Percentiles rank a stretch among this genome's conserved stretches.
Conservation (phyloP, 2,888 invertebrate species). For the Apodemia hepburni region DNA sequence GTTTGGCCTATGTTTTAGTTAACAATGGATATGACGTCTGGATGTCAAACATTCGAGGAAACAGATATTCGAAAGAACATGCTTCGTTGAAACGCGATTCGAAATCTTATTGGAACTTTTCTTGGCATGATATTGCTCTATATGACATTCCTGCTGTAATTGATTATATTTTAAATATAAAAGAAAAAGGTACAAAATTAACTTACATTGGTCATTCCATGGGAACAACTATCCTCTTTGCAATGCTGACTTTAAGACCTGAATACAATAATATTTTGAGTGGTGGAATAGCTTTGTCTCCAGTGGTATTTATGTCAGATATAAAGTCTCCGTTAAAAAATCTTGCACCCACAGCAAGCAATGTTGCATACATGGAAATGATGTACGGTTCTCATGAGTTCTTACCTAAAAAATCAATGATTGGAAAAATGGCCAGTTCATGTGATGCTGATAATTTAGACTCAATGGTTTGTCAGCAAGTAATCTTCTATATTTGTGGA, state of each 20-base stretch:
- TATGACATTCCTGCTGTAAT: constrained; percentile 93
- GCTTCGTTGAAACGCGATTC: constrained; percentile 72
- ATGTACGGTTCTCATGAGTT: constrained; percentile 86
- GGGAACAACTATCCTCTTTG: constrained; percentile 90
- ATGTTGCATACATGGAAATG: constrained; percentile 80
- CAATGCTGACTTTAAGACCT: constrained; percentile 83
- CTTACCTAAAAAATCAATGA: constrained; percentile 81
- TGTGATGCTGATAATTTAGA: constrained; percentile 77
- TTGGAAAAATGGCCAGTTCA: constrained; percentile 78
- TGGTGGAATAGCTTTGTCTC: constrained; percentile 84
- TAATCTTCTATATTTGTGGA: constrained; percentile 86
- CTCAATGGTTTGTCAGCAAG: constrained; percentile 83
- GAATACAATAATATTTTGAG: constrained; percentile 83
- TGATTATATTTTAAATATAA: constrained; percentile 77
- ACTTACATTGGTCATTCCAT: constrained; percentile 95
- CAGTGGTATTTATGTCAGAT: constrained; percentile 83
- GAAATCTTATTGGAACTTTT: constrained; percentile 85
- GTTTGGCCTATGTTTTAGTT: constrained; percentile 83
- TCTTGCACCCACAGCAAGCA: constrained; percentile 82
- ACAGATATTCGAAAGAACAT: constrained; percentile 86
- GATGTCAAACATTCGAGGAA: constrained; percentile 92
- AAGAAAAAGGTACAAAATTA: constrained; percentile 51
- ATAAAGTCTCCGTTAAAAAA: constrained; percentile 83
- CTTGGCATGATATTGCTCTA: constrained; percentile 93
- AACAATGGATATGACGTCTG: constrained; percentile 89